phyloP scores from a whole-genome alignment of 2,113 vertebrate genomes.

The Trichechus manatus region DNA sequence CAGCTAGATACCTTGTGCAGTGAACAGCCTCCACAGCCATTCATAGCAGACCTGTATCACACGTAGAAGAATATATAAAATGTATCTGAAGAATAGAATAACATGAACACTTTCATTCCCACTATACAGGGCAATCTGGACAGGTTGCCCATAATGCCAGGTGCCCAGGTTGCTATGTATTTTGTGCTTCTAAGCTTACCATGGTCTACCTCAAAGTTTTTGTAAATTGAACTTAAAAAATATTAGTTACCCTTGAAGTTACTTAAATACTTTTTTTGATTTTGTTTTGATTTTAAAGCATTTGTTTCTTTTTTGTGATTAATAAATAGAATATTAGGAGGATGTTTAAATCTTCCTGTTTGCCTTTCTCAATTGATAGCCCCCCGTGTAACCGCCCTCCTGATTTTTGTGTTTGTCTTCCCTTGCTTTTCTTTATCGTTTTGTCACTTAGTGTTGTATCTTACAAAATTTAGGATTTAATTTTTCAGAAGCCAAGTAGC shows the following conservation, averaged over 20 bases:
- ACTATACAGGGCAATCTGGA: neutral
- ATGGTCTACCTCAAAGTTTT: neutral
- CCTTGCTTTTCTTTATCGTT: slow-evolving; percentile 22
- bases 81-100: neutral
- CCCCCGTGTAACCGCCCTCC: neutral
- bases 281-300: slow-evolving; percentile 52
- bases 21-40: neutral
- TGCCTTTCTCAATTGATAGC: neutral
- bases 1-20: neutral
- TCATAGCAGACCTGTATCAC: neutral
- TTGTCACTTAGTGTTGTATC: neutral
- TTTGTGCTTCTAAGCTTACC: slow-evolving; percentile 4
- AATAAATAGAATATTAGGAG: neutral
- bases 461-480: neutral
- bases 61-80: neutral
- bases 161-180: neutral
- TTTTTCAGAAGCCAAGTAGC: slow-evolving; percentile 5
- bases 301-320: slow-evolving; percentile 46
- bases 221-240: slow-evolving; percentile 36
- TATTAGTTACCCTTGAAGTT: slow-evolving; percentile 18
- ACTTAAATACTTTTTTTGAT: neutral
- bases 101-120: neutral
- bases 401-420: neutral
- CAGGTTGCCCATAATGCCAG: neutral
- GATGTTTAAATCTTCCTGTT: neutral